Percentiles rank a stretch among this genome's conserved stretches.
Evolutionary conservation across 1,140 invertebrate species (phyloP).

Genomic region (Rhagoletis zephyria): DNA sequence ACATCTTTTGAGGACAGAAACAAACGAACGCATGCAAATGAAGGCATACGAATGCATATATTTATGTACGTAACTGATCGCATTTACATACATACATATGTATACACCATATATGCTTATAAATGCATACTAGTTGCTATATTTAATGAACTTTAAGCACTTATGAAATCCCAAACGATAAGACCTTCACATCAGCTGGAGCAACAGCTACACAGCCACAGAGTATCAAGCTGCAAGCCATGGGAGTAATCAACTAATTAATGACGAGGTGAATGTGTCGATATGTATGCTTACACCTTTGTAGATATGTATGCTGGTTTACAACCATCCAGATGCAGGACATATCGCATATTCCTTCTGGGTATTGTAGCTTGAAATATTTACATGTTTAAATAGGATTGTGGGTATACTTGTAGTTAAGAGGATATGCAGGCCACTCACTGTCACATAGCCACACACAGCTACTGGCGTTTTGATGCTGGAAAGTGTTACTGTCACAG

Average conservation of each 20-base stretch:
- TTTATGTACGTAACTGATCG: too few species aligned
- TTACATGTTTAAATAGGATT: background rate
- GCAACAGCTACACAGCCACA: too few species aligned
- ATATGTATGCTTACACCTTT: background rate
- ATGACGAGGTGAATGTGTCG: background rate
- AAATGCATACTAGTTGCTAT: background rate
- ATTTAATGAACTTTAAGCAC: background rate
- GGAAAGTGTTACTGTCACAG: conserved; percentile 18
- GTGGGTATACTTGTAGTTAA: background rate
- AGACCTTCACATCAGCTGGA: background rate
- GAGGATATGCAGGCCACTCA: background rate
- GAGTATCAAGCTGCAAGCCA: background rate
- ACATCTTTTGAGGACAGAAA: background rate
- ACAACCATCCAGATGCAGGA: background rate
- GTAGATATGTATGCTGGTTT: background rate
- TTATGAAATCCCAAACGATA: conserved; percentile 19
- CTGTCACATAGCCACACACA: background rate
- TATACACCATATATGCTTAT: background rate
- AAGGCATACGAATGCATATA: too few species aligned
- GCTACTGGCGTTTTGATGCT: background rate
- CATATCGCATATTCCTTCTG: background rate
- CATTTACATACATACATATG: background rate
- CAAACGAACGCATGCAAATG: background rate
- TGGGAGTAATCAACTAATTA: conserved; percentile 41
- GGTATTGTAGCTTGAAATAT: conserved; percentile 10